Percentiles rank a stretch among this genome's conserved stretches.
Evolutionary conservation across 1,140 invertebrate species (phyloP).

Genomic region (Cotesia vestalis): DNA sequence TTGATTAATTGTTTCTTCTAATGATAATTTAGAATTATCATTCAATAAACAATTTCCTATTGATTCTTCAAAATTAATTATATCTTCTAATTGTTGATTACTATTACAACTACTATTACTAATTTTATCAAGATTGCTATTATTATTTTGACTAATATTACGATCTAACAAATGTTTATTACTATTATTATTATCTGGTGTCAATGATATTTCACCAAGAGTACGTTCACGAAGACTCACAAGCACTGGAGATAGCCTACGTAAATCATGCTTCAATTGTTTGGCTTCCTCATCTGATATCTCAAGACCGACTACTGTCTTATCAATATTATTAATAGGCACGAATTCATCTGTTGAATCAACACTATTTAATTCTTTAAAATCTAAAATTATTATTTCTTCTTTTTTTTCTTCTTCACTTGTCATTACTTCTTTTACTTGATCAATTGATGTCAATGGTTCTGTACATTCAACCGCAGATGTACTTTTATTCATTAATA

Average conservation of each 20-base stretch:
- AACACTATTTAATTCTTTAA: background rate
- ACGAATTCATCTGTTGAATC: slow-evolving; percentile 49
- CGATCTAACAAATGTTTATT: too few species aligned
- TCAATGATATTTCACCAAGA: slow-evolving; percentile 60
- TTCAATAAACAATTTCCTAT: background rate
- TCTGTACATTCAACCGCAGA: background rate
- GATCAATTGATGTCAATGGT: too few species aligned
- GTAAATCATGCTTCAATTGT: slow-evolving; percentile 58
- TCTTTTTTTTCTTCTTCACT: background rate
- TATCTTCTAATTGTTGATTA: background rate
- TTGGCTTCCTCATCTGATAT: slow-evolving; percentile 58
- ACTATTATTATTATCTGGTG: slow-evolving; percentile 40
- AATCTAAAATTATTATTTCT: background rate
- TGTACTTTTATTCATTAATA: background rate
- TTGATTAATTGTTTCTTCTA: background rate
- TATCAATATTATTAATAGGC: slow-evolving; percentile 49
- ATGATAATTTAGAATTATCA: background rate
- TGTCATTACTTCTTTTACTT: background rate
- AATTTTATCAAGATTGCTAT: too few species aligned
- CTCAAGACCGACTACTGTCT: slow-evolving; percentile 59
- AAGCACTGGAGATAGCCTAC: slow-evolving; percentile 58
- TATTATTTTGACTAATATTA: too few species aligned
- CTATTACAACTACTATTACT: too few species aligned
- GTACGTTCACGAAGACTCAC: slow-evolving; percentile 60
- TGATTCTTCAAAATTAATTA: background rate